phyloP scores from a whole-genome alignment of 2,113 vertebrate species.

The Diphyllodes magnificus region DNA sequence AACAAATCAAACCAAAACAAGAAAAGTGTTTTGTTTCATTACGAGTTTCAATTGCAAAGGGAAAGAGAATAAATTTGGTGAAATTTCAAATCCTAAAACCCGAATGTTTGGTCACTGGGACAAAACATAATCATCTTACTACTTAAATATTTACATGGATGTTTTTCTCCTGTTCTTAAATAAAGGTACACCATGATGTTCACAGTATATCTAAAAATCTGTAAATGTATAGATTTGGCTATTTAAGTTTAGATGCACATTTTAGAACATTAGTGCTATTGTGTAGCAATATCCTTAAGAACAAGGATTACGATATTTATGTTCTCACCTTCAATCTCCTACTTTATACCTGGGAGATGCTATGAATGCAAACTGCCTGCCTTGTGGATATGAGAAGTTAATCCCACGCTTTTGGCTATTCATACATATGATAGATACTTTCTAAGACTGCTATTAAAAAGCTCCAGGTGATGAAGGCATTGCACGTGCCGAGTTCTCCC shows the following conservation, averaged over 20 bases:
- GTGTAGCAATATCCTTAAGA: not conserved
- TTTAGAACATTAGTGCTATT: not conserved
- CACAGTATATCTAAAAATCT: not conserved
- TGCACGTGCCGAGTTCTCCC: not conserved
- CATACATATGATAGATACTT: not conserved
- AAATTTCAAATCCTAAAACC: not conserved
- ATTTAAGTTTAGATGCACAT: not conserved
- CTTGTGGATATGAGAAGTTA: not conserved
- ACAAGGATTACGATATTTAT: not conserved
- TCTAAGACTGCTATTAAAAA: not conserved
- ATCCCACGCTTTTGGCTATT: not conserved
- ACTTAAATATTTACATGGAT: not conserved
- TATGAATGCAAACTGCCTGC: not conserved
- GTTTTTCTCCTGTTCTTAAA: not conserved
- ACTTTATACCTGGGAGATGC: not conserved
- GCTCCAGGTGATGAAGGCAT: not conserved
- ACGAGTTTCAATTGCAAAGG: not conserved
- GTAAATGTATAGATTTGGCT: not conserved
- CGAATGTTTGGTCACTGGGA: not conserved
- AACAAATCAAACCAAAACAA: not conserved
- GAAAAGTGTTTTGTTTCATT: not conserved
- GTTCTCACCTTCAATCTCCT: not conserved
- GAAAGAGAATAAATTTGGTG: not conserved
- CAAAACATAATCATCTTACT: not conserved
- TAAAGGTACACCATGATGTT: not conserved